Conservation (phyloP, 2,888 invertebrate genomes). For the Trachelus stipa region DNA sequence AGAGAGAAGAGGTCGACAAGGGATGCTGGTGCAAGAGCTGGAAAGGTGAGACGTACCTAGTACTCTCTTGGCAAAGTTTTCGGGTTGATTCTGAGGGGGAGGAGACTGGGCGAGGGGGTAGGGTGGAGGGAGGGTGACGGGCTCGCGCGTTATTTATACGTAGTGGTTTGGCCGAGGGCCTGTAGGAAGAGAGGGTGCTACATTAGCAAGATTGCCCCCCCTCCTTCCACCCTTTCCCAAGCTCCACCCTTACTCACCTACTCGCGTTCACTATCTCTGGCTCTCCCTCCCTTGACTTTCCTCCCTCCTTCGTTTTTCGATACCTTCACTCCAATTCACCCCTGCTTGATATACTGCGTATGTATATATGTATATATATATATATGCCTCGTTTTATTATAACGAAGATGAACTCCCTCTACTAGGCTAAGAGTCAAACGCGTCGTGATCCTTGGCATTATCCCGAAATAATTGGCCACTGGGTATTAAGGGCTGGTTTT, state of each 20-base stretch:
- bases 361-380: not conserved
- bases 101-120: constrained; percentile 30
- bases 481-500: not conserved
- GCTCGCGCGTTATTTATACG: constrained; percentile 50
- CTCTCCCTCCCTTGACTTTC: constrained; percentile 23
- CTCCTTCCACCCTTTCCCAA: constrained; percentile 11
- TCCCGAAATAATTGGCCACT: not conserved
- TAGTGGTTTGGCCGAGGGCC: constrained; percentile 49
- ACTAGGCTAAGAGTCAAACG: not conserved
- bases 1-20: constrained; percentile 20
- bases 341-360: not conserved
- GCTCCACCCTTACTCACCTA: constrained; percentile 13
- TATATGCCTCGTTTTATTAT: not conserved
- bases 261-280: constrained; percentile 23
- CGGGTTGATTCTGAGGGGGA: constrained; percentile 19
- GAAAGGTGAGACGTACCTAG: constrained; percentile 18
- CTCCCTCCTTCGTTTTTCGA: constrained; percentile 31
- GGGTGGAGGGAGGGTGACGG: constrained; percentile 33
- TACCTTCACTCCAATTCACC: constrained; percentile 12
- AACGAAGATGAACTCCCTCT: not conserved
- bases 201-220: constrained; percentile 56
- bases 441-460: not conserved
- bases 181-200: constrained; percentile 49
- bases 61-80: not conserved
- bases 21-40: constrained; percentile 22